Percentiles rank a stretch among this genome's conserved stretches.
These are phyloP conservation scores for Micronycteris hirsuta DNA, from an alignment of 2,113 vertebrate species.

Conservation along the genomic window DNA sequence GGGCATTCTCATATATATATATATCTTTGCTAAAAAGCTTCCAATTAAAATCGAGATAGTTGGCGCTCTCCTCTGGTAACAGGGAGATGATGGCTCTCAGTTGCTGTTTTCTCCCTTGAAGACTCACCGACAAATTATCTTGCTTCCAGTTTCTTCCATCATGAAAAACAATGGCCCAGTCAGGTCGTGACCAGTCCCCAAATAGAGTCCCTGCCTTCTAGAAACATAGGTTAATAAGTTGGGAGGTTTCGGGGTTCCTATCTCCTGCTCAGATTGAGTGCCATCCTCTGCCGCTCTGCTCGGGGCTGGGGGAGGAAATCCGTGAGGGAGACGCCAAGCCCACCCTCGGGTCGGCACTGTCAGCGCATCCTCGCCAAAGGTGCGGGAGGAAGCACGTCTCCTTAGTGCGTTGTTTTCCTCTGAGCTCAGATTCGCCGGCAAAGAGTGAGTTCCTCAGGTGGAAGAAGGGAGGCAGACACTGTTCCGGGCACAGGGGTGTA, in stretches of 20 bases:
- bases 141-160: not conserved
- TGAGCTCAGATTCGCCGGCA: not conserved
- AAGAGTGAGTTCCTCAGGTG: not conserved
- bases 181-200: not conserved
- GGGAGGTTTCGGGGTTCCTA: not conserved
- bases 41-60: not conserved
- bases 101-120: not conserved
- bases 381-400: not conserved
- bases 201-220: not conserved
- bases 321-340: not conserved
- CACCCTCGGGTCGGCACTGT: too few relatives aligned
- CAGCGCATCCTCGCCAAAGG: not conserved
- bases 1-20: not conserved
- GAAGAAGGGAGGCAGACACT: not conserved
- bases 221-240: not conserved
- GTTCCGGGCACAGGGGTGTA: not conserved
- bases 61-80: not conserved
- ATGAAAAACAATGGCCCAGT: not conserved
- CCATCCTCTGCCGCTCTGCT: not conserved
- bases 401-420: not conserved
- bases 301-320: not conserved
- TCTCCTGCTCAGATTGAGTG: not conserved
- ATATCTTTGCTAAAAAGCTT: not conserved
- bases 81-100: not conserved
- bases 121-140: not conserved